Percentiles rank a stretch among this genome's conserved stretches.
Conservation (phyloP, 2,888 invertebrate species). For the Hirtodrosophila histrioides region DNA sequence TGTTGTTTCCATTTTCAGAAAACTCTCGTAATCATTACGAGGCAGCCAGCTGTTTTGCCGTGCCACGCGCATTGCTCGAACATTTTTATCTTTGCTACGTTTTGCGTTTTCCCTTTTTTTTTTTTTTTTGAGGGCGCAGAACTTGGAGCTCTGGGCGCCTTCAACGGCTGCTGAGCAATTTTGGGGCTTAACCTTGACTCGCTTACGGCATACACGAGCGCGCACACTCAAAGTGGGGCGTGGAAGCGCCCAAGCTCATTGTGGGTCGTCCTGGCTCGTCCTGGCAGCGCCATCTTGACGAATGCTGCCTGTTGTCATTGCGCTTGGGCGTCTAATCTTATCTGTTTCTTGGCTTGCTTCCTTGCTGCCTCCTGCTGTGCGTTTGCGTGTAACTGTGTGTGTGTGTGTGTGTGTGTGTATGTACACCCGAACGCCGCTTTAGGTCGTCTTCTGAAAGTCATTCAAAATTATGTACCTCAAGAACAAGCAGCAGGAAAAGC, state of each 20-base stretch:
- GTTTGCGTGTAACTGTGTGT: not conserved
- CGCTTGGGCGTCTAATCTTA: conserved; percentile 71
- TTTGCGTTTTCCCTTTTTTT: conserved; percentile 18
- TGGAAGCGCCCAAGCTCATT: conserved; percentile 43
- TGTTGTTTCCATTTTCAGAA: conserved; percentile 27
- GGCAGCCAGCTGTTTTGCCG: conserved; percentile 70
- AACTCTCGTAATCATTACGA: conserved; percentile 74
- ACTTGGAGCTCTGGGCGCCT: conserved; percentile 19
- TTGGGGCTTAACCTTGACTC: conserved; percentile 75
- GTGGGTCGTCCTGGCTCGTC: conserved; percentile 27
- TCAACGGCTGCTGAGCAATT: conserved; percentile 64
- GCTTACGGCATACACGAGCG: conserved; percentile 62
- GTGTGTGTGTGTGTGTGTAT: conserved; percentile 20
- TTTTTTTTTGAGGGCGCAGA: conserved; percentile 27
- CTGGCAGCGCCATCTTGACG: conserved; percentile 67
- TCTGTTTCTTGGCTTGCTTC: conserved; percentile 53
- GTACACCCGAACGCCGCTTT: conserved; percentile 32
- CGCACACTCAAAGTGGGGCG: conserved; percentile 63
- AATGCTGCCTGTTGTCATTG: conserved; percentile 76
- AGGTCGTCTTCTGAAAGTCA: conserved; percentile 78
- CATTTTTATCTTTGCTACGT: conserved; percentile 45
- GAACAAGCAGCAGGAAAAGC: conserved; percentile 38
- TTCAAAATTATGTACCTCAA: conserved; percentile 76
- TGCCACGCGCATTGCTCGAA: conserved; percentile 39
- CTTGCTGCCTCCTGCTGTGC: conserved; percentile 30